phyloP scores from a whole-genome alignment of 2,113 vertebrate species.

The Trogon surrucura region DNA sequence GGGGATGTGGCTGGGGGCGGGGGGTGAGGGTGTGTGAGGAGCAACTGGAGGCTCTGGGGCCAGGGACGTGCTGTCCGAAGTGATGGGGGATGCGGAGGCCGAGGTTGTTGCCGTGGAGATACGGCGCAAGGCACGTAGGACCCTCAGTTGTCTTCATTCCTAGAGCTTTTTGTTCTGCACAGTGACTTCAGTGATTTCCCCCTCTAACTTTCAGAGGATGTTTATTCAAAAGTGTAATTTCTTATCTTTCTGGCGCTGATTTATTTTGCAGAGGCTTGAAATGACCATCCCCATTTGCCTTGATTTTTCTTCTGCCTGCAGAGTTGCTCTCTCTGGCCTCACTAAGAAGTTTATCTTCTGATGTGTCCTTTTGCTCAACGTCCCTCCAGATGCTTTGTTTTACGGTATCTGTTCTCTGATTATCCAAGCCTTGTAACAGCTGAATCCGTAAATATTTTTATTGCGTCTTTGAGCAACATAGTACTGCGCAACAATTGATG shows the following conservation, averaged over 20 bases:
- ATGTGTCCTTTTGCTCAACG: neutral
- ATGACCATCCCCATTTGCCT: neutral
- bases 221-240: constrained; percentile 3
- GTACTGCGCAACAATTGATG: neutral
- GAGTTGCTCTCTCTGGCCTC: neutral
- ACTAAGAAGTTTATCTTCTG: neutral
- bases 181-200: neutral
- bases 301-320: neutral
- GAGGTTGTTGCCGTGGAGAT: neutral
- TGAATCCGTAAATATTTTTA: constrained; percentile 30
- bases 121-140: neutral
- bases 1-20: fast-evolving
- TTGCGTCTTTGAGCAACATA: neutral
- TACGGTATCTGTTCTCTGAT: neutral
- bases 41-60: neutral
- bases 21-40: neutral
- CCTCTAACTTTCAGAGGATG: neutral
- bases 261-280: neutral
- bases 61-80: neutral
- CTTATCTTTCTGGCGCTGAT: neutral
- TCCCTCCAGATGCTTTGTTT: constrained; percentile 21
- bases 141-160: neutral
- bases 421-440: neutral
- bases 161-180: neutral
- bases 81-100: neutral